Evolutionary conservation across 2,888 invertebrate species (phyloP).

Genomic region (Cylloceria caligata): DNA sequence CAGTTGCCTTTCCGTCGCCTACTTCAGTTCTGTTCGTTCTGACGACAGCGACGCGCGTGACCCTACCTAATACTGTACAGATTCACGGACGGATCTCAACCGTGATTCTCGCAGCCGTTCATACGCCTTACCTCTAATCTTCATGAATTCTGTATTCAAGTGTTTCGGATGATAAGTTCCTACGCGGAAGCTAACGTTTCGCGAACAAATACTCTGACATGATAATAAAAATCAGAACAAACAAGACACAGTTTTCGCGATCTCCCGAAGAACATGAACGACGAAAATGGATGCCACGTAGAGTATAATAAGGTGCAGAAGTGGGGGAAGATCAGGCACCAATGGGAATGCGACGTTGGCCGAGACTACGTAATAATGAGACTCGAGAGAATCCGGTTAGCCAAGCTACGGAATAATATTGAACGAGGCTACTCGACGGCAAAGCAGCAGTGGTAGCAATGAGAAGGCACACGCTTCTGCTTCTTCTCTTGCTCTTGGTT

Average conservation of each 20-base stretch:
- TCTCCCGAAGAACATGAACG: background rate
- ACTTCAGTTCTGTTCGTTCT: too few relatives aligned
- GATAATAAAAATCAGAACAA: slow-evolving; percentile 8
- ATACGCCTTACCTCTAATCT: too few relatives aligned
- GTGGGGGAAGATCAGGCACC: slow-evolving; percentile 36
- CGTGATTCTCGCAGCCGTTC: too few relatives aligned
- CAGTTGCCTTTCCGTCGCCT: too few relatives aligned
- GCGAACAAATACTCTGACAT: slow-evolving; percentile 1
- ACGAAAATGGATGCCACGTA: slow-evolving; percentile 23
- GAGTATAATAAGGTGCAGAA: background rate
- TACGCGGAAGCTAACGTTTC: background rate
- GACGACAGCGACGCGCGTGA: too few relatives aligned
- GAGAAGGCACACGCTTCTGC: slow-evolving; percentile 38
- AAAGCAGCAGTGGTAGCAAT: slow-evolving; percentile 1
- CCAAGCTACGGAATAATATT: slow-evolving; percentile 45
- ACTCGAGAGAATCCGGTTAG: slow-evolving; percentile 60
- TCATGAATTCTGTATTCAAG: too few relatives aligned
- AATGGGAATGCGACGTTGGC: slow-evolving; percentile 37
- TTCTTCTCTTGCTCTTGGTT: slow-evolving; percentile 44
- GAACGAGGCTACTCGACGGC: slow-evolving; percentile 42
- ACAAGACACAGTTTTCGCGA: background rate
- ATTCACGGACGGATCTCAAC: too few relatives aligned
- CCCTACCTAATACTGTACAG: too few relatives aligned
- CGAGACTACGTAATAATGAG: slow-evolving; percentile 46
- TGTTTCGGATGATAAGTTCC: background rate